A percentile compares a stretch with the other conserved stretches of the same genome.
Conservation (phyloP, 2,113 vertebrate genomes). For the Brachyhypopomus occidentalis region DNA sequence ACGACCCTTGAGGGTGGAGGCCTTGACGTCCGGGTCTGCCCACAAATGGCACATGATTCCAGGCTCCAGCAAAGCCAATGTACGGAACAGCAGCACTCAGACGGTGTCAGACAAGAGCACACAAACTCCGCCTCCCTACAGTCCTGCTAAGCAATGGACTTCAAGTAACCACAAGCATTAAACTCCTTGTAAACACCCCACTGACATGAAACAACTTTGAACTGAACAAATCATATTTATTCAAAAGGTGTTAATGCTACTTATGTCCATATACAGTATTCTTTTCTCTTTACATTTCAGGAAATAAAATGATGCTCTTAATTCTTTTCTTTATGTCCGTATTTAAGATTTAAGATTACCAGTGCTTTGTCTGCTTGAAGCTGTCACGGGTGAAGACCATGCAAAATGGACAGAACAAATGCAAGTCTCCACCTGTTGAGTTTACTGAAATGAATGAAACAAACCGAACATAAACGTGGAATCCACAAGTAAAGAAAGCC, state of each 20-base stretch:
- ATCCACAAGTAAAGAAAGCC: too few species aligned
- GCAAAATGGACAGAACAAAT: too few species aligned
- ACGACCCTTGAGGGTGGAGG: neutral
- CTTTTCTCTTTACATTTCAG: neutral
- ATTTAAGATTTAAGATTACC: neutral
- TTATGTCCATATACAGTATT: slow-evolving; percentile 4
- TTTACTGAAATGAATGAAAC: too few species aligned
- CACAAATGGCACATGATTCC: slow-evolving; percentile 40
- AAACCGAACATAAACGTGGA: too few species aligned
- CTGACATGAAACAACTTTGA: slow-evolving; percentile 1
- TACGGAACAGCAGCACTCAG: slow-evolving; percentile 80
- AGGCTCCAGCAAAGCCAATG: slow-evolving; percentile 62
- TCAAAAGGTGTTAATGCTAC: neutral
- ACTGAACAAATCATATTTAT: neutral
- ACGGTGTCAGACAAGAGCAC: slow-evolving; percentile 85
- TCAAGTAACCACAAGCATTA: slow-evolving; percentile 59
- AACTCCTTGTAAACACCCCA: neutral
- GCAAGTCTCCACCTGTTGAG: too few species aligned
- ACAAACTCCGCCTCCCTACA: slow-evolving; percentile 78
- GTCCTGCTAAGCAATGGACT: slow-evolving; percentile 72
- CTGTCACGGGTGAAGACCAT: too few species aligned
- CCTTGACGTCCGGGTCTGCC: slow-evolving; percentile 42
- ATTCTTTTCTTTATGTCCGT: neutral
- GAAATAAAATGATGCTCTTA: neutral
- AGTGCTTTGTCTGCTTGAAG: too few species aligned